Conservation (phyloP, 2,888 invertebrate genomes). For the Habroteleia sp. region DNA sequence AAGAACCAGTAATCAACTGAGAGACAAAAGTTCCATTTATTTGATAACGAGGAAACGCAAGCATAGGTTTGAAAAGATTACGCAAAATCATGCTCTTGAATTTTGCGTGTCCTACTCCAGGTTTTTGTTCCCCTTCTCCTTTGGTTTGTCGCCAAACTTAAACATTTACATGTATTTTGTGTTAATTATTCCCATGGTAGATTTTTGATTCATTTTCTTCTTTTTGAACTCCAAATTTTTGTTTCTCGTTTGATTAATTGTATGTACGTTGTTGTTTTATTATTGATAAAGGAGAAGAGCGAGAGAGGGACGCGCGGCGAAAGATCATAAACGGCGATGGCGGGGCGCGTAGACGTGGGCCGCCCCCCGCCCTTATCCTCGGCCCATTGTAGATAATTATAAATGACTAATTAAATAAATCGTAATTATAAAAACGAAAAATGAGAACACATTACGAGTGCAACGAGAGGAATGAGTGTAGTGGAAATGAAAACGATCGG, state of each 20-base stretch:
- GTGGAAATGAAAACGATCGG: conserved; percentile 21
- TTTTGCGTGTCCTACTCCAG: too few species aligned
- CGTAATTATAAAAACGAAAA: conserved; percentile 45
- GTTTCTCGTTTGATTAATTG: conserved; percentile 64
- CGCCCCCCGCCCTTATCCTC: conserved; percentile 80
- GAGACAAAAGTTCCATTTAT: too few species aligned
- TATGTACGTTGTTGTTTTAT: conserved; percentile 17
- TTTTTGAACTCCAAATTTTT: conserved; percentile 47
- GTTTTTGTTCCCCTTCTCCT: too few species aligned
- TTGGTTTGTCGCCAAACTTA: too few species aligned
- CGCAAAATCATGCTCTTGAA: too few species aligned
- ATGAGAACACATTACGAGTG: conserved; percentile 9
- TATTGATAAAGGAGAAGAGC: conserved; percentile 64
- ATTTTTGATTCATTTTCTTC: conserved; percentile 1
- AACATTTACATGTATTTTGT: conserved; percentile 14
- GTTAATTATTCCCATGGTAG: background rate
- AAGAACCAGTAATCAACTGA: too few species aligned
- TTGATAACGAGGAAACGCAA: too few species aligned
- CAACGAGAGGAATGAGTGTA: background rate
- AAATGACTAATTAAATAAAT: conserved; percentile 72
- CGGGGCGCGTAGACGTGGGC: conserved; percentile 81
- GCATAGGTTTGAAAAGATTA: too few species aligned
- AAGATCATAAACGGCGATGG: conserved; percentile 79
- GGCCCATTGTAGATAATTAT: conserved; percentile 81
- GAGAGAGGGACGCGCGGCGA: conserved; percentile 79